These are phyloP conservation scores for Crematogaster levior DNA, from an alignment of 2,888 invertebrate genomes.

Conservation along the genomic window DNA sequence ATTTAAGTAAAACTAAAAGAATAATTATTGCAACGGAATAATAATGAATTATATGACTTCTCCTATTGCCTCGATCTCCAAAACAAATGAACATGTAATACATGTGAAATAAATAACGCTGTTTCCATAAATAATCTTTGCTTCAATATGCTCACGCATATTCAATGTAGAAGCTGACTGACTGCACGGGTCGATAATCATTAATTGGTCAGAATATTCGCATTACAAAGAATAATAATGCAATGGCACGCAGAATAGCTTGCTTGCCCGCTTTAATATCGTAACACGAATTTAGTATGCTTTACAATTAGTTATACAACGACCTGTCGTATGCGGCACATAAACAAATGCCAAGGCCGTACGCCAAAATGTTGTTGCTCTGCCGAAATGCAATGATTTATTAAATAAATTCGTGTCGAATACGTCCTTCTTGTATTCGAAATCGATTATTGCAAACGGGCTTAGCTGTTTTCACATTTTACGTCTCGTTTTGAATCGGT, in stretches of 20 bases:
- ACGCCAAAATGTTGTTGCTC: not conserved
- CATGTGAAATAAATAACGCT: not conserved
- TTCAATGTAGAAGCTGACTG: not conserved
- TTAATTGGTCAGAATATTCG: conserved; percentile 4
- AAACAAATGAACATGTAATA: not conserved
- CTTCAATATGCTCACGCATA: not conserved
- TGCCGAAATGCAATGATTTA: not conserved
- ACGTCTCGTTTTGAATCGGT: not conserved
- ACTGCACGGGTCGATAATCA: not conserved
- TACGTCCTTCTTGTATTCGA: not conserved
- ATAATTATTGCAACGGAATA: not conserved
- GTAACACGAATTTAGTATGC: not conserved
- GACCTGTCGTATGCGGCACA: not conserved
- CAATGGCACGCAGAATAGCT: not conserved
- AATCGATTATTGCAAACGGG: not conserved
- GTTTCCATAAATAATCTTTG: not conserved
- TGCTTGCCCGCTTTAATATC: not conserved
- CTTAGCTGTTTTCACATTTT: not conserved
- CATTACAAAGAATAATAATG: conserved; percentile 8
- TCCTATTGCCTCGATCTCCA: not conserved
- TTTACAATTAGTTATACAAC: not conserved
- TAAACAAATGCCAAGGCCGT: not conserved
- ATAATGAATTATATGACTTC: not conserved
- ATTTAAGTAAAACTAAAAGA: not conserved
- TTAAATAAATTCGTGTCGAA: not conserved